phyloP scores from a whole-genome alignment of 2,113 vertebrate species.

The Brevimyrus niger region DNA sequence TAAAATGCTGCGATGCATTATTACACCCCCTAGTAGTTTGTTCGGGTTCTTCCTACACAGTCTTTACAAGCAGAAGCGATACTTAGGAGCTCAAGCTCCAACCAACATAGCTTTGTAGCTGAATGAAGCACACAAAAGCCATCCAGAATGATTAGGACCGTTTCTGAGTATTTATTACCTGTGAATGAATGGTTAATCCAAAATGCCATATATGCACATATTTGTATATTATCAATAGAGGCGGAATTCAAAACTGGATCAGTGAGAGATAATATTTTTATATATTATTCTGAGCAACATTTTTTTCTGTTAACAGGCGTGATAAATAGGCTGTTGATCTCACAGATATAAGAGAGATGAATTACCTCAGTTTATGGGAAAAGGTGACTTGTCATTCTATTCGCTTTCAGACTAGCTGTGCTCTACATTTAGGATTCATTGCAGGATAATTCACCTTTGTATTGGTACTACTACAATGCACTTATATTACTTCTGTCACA shows the following conservation, averaged over 20 bases:
- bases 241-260: neutral
- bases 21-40: too few species aligned
- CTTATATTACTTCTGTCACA: neutral
- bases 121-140: too few species aligned
- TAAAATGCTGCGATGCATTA: too few species aligned
- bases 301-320: neutral
- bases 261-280: neutral
- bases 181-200: too few species aligned
- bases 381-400: neutral
- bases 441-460: neutral
- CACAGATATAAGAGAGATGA: neutral
- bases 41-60: too few species aligned
- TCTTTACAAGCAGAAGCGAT: too few species aligned
- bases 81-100: too few species aligned
- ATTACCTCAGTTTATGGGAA: neutral
- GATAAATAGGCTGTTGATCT: neutral
- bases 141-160: too few species aligned
- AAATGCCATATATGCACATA: too few species aligned
- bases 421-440: neutral
- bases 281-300: neutral
- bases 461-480: neutral
- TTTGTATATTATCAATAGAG: neutral
- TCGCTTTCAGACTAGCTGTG: neutral
- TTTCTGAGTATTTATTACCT: too few species aligned
- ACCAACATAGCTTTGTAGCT: too few species aligned